A percentile compares a stretch with the other conserved stretches of the same genome.
These are phyloP conservation scores for Alitta virens DNA, from an alignment of 2,888 invertebrate species.

Conservation along the genomic window DNA sequence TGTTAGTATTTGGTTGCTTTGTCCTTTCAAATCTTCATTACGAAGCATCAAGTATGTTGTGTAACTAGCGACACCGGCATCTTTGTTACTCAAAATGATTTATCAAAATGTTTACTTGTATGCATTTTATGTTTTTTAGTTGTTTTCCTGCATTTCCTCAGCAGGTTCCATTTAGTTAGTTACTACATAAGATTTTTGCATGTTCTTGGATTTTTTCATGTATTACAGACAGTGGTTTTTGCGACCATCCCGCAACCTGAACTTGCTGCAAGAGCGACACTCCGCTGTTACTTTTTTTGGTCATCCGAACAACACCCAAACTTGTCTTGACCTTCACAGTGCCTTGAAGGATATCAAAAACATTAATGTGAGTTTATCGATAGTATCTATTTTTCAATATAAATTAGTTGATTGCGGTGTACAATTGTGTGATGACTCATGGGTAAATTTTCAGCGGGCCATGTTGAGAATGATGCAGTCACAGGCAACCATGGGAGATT, in stretches of 20 bases:
- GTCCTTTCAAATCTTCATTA: too few relatives aligned
- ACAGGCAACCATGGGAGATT: constrained; percentile 67
- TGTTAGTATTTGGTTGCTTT: too few relatives aligned
- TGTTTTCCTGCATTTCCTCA: too few relatives aligned
- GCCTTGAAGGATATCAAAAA: constrained; percentile 24
- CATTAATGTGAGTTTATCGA: constrained; percentile 16
- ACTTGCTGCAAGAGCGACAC: constrained; percentile 65
- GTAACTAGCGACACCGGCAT: too few relatives aligned
- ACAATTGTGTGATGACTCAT: neutral
- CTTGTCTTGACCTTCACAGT: constrained; percentile 9
- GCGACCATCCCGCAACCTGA: constrained; percentile 69
- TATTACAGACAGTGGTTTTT: constrained; percentile 63
- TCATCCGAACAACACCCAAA: constrained; percentile 20
- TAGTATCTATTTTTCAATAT: neutral
- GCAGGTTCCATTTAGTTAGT: too few relatives aligned
- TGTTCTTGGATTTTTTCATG: too few relatives aligned
- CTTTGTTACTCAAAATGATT: too few relatives aligned
- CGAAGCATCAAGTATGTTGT: too few relatives aligned
- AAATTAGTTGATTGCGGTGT: neutral
- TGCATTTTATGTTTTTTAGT: too few relatives aligned
- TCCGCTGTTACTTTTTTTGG: constrained; percentile 71
- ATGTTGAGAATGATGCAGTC: constrained; percentile 66
- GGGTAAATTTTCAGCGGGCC: constrained; percentile 61
- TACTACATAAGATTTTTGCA: too few relatives aligned
- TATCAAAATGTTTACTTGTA: too few relatives aligned